Conservation (phyloP, 2,888 invertebrate genomes). For the Ganaspis brasiliensis region DNA sequence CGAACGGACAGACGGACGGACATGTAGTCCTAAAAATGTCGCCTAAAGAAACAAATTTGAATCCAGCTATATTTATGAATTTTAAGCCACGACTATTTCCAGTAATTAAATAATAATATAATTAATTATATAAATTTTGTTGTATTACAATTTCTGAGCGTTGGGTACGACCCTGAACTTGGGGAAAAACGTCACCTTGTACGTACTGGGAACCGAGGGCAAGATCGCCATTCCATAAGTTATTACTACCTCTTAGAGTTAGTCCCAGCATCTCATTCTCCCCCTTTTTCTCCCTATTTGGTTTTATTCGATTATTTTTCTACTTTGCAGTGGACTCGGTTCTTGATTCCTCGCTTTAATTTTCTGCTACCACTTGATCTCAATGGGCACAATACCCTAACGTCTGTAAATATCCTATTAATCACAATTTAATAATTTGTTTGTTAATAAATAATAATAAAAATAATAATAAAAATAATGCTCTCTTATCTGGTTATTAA, state of each 20-base stretch:
- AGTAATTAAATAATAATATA: too few relatives aligned
- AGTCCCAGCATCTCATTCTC: constrained; percentile 23
- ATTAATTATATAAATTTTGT: too few relatives aligned
- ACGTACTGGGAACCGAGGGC: background rate
- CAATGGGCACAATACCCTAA: constrained; percentile 1
- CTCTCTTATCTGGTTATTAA: background rate
- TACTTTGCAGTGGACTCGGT: constrained; percentile 21
- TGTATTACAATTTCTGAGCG: background rate
- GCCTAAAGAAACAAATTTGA: too few relatives aligned
- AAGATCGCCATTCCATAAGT: constrained; percentile 27
- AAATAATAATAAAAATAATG: background rate
- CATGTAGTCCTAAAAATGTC: too few relatives aligned
- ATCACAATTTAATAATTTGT: too few relatives aligned
- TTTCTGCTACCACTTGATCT: background rate
- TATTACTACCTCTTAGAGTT: constrained; percentile 27
- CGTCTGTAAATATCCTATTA: background rate
- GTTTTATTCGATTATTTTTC: constrained; percentile 27
- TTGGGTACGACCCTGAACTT: background rate
- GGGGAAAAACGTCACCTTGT: constrained; percentile 8
- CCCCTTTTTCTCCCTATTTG: background rate
- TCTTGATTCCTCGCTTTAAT: background rate
- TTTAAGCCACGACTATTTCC: too few relatives aligned
- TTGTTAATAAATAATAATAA: constrained; percentile 4
- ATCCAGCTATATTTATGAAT: too few relatives aligned
- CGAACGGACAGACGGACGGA: too few relatives aligned